Evolutionary conservation across 1,140 invertebrate genomes (phyloP), one percentile per base, ranked within the genome.

Genomic region (Eupristina koningsbergeri): DNA sequence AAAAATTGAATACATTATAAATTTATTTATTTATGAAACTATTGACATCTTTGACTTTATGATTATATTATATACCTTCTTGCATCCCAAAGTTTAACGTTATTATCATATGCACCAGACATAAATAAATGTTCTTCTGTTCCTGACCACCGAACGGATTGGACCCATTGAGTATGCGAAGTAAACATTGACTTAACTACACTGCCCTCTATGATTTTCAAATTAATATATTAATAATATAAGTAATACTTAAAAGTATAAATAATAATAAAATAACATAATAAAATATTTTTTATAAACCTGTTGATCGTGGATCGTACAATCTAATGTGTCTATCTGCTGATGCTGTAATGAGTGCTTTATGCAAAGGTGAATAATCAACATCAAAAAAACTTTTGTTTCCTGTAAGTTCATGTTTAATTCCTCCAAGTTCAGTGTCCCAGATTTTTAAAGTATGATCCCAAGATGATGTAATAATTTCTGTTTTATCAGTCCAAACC

Each of bases 391-490:
- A 98, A 41, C 97, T 96, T 92, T 99, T 99, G 86, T 98, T 97
- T 61, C 97, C 97, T 78, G 94, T 93, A 85, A 97, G 93, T 91
- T 98, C 96, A 63, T 95, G 94, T 89, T 96, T 97, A 15, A 97
- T 94, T 22, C 95, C 96, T 81, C 95, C 96, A 47, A 97, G 90
- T 91, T 98, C 95, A 36, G 97, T 93, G 93, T 99, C 98, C 99
- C 99, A 99, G 7, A 98, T 88, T 91, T 97, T 96, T 17, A 99
- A 92, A 0, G 98, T 97, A 88, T 99, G 98, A 93, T 99, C 99
- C 98, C 98, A 98, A 0, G 97, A 96, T 3, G 96, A 96, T 0
- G 97, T 98, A 22, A 97, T 94, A 3, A 99, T 89, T 81, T 95
- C 95, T 63, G 94, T 93, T 77, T 93, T 93, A 84, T 96, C 95